These are phyloP conservation scores for Orchesella cincta DNA, from an alignment of 1,140 invertebrate species.

Conservation along the genomic window DNA sequence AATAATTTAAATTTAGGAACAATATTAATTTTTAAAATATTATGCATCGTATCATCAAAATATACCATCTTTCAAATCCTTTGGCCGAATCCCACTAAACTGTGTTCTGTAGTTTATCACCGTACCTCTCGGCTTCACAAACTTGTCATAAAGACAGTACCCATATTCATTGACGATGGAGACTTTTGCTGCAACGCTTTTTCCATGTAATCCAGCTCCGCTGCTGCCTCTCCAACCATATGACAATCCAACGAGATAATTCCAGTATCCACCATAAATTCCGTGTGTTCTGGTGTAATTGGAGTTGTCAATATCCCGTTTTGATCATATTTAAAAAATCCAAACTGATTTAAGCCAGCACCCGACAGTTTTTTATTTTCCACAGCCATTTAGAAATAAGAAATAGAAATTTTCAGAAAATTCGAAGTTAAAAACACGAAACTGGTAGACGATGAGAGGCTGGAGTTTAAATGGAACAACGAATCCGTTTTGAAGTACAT, in stretches of 20 bases:
- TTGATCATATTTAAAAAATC: conserved; percentile 27
- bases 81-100: neutral
- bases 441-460: too few relatives aligned
- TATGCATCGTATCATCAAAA: conserved; percentile 33
- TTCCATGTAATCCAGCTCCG: too few relatives aligned
- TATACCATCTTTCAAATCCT: neutral
- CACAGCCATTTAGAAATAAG: too few relatives aligned
- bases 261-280: conserved; percentile 60
- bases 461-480: too few relatives aligned
- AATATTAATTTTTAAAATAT: conserved; percentile 32
- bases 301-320: neutral
- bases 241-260: conserved; percentile 91
- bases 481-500: too few relatives aligned
- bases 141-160: neutral
- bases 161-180: neutral
- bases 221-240: conserved; percentile 86
- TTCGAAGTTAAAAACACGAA: too few relatives aligned
- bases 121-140: neutral
- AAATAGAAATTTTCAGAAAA: too few relatives aligned
- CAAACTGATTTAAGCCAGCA: conserved; percentile 8
- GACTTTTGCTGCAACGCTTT: neutral
- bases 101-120: neutral
- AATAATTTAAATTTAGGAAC: conserved; percentile 43
- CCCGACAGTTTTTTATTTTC: neutral
- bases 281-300: neutral